Evolutionary conservation across 2,888 invertebrate species (phyloP).

Genomic region (Clanis bilineata): DNA sequence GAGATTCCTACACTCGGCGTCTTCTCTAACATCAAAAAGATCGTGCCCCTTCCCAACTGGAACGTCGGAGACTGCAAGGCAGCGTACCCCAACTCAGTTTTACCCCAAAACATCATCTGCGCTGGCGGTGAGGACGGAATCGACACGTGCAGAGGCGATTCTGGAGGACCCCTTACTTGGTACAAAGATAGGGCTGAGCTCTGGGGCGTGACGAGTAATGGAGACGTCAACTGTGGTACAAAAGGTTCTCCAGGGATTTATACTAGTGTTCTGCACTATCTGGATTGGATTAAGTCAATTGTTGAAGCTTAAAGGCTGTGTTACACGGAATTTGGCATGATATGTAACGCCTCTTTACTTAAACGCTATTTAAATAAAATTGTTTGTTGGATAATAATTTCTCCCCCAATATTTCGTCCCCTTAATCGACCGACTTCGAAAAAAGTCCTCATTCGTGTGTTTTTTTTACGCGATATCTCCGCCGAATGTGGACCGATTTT

Average conservation of each 20-base stretch:
- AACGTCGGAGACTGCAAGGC: conserved; percentile 30
- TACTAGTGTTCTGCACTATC: conserved; percentile 41
- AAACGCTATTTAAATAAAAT: too few relatives aligned
- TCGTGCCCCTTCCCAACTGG: conserved; percentile 41
- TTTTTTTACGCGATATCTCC: too few relatives aligned
- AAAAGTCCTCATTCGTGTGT: too few relatives aligned
- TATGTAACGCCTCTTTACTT: neutral
- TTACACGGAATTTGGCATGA: neutral
- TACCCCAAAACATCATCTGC: conserved; percentile 44
- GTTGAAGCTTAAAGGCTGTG: conserved; percentile 16
- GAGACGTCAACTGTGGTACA: conserved; percentile 41
- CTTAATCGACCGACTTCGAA: too few relatives aligned
- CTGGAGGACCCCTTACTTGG: conserved; percentile 49
- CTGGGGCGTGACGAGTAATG: conserved; percentile 47
- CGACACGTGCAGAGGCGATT: conserved; percentile 54
- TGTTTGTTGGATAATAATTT: too few relatives aligned
- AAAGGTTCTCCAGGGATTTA: conserved; percentile 49
- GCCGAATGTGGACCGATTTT: too few relatives aligned
- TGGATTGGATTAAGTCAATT: conserved; percentile 43
- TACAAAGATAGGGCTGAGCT: conserved; percentile 35
- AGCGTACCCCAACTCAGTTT: conserved; percentile 27
- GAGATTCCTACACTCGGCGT: conserved; percentile 30
- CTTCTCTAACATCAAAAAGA: conserved; percentile 44
- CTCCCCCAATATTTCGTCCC: too few relatives aligned
- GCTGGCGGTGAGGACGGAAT: conserved; percentile 47